Evolutionary conservation across 1,140 invertebrate species (phyloP), one percentile per base, ranked within the genome.

Genomic region (Ips nitidus): DNA sequence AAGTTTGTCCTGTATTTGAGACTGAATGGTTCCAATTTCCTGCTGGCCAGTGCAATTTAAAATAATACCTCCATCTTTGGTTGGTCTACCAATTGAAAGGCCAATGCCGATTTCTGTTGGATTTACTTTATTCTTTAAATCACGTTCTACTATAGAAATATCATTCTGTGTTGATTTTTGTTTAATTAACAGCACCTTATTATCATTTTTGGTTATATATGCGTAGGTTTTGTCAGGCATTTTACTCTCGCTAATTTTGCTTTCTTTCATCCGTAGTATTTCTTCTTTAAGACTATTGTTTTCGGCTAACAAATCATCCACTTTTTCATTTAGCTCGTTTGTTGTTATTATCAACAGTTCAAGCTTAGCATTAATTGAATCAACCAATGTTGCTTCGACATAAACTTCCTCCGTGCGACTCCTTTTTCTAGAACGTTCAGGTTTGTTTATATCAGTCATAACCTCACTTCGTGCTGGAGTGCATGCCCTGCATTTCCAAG

Each of bases 361-460:
- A n/a, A n/a, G n/a, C n/a, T n/a, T n/a, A n/a, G n/a, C 57, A 59
- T 40, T 59, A 39, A 40, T 59, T 5, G 5, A 5, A 37, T 59
- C 38, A 41, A 59, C 39, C 38, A 59, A 40, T n/a, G 8, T 43
- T 59, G 4, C 57, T 8, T 6, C 57, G 6, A 59, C 57, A 6
- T 38, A 40, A 4, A 59, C 57, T 6, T 59, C 57, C 8, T 59
- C 39, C 4, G 57, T 59, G 6, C 39, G 4, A 37, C 57, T 59
- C 39, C 39, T 59, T 40, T 59, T 59, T 40, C 57, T 59, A n/a
- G n/a, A n/a, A n/a, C n/a, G n/a, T n/a, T n/a, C n/a, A 4, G 6
- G 38, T 59, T 59, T 59, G 57, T 40, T 59, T 59, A 59, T 4
- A 8, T 59, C 57, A 43, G 5, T 43, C 38, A 6, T 59, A 59